Evolutionary conservation across 1,140 invertebrate genomes (phyloP), one percentile per base, ranked within the genome.

Genomic region (Pseudachorutes palmiensis): DNA sequence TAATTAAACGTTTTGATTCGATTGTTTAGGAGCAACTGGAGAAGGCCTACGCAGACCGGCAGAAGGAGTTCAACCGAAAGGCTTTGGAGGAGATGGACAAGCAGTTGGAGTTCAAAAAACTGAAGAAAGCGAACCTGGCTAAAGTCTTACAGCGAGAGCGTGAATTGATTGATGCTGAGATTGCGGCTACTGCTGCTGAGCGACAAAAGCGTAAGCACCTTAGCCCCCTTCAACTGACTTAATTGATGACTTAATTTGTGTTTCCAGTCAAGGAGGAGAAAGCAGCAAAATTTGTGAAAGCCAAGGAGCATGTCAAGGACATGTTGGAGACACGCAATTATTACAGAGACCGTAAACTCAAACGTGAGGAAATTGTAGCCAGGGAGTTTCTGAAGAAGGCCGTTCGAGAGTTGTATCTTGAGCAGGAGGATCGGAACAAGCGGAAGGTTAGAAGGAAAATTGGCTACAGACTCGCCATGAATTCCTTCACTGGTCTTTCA

Each of bases 361-460:
- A 70, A 55, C 49, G 69, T 29, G 72, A 73, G 61, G 72, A 70
- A 62, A 62, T 73, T 61, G 72, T 68, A 36, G 72, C 64, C 2
- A 30, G 41, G 49, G 72, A 73, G 57, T 70, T 73, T 36, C 45
- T 73, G n/a, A 70, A 70, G 55, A 70, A 69, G 64, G 69, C 67
- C 14, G 45, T 73, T 55, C 66, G 69, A 29, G 69, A 70, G 30
- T 30, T 70, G 24, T 65, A 69, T 51, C 26, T 66, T 0, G 72
- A 73, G 48, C 33, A 73, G 45, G 71, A 65, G 30, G 68, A 72
- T 62, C 55, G 68, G 16, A 55, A 65, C 12, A 72, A 72, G 62
- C 61, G 55, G 28, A 72, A 72, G 64, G 70, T 72, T 32, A 32
- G 41, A 16, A 60, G 29, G 9, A 12, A 55, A 45, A 19, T 12